These are phyloP conservation scores for Drosophila kanapiae DNA, from an alignment of 1,140 invertebrate genomes.

Conservation along the genomic window DNA sequence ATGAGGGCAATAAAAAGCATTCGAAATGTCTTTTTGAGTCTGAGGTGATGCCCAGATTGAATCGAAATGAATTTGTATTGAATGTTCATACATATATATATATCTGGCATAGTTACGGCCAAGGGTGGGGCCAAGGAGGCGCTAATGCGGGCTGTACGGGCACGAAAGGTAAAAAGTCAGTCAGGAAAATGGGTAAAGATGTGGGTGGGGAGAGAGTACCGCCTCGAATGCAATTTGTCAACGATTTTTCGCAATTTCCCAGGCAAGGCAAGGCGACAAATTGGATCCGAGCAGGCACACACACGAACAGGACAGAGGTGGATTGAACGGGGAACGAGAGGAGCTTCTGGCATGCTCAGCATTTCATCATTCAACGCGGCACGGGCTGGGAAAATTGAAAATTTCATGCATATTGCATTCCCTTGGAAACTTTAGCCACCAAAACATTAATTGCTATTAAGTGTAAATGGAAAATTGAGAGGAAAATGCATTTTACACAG, in stretches of 20 bases:
- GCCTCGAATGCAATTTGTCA: slow-evolving; percentile 77
- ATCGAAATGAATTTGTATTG: slow-evolving; percentile 76
- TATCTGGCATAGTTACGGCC: background rate
- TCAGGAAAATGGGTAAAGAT: background rate
- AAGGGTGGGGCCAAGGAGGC: background rate
- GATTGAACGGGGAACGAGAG: background rate
- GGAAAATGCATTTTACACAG: slow-evolving; percentile 36
- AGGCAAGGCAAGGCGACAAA: slow-evolving; percentile 55
- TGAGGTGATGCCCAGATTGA: slow-evolving; percentile 64
- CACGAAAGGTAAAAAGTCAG: slow-evolving; percentile 61
- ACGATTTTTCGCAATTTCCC: slow-evolving; percentile 76
- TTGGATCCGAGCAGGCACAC: slow-evolving; percentile 53
- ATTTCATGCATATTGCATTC: slow-evolving; percentile 37
- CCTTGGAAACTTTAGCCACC: slow-evolving; percentile 6
- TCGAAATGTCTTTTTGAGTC: slow-evolving; percentile 64
- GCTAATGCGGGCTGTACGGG: slow-evolving; percentile 50
- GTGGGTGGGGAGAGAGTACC: slow-evolving; percentile 4
- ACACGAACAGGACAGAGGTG: background rate
- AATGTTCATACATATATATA: slow-evolving; percentile 22
- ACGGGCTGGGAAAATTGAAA: slow-evolving; percentile 69
- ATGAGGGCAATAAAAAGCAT: slow-evolving; percentile 72
- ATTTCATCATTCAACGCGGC: slow-evolving; percentile 62
- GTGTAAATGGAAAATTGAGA: slow-evolving; percentile 19
- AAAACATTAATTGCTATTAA: slow-evolving; percentile 58
- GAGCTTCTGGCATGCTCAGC: slow-evolving; percentile 14